Evolutionary conservation across 1,140 invertebrate genomes (phyloP).

Genomic region (Drosophila mauritiana): DNA sequence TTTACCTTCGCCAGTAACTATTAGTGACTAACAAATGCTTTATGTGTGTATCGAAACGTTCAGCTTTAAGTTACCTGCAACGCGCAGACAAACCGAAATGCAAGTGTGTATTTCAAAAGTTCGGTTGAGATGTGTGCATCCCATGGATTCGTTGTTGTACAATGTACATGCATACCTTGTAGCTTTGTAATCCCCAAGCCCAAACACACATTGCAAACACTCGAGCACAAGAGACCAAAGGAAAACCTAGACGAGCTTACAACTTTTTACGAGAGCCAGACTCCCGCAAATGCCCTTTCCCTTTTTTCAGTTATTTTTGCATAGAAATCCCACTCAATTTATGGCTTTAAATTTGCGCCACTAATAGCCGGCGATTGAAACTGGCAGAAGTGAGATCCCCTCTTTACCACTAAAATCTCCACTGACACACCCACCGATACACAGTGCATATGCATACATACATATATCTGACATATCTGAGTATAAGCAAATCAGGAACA

Average conservation of each 20-base stretch:
- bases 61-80: conserved; percentile 35
- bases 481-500: conserved; percentile 31
- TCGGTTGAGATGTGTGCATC: conserved; percentile 27
- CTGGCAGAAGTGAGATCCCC: neutral
- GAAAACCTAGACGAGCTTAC: conserved; percentile 76
- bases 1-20: conserved; percentile 6
- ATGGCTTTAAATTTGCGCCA: conserved; percentile 4
- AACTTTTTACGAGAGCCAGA: conserved; percentile 47
- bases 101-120: conserved; percentile 27
- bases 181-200: conserved; percentile 56
- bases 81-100: conserved; percentile 1
- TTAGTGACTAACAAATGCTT: conserved; percentile 48
- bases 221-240: conserved; percentile 69
- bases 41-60: conserved; percentile 59
- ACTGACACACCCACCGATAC: conserved; percentile 56
- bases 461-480: conserved; percentile 10
- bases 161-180: conserved; percentile 23
- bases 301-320: conserved; percentile 12
- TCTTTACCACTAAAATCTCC: neutral
- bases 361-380: neutral
- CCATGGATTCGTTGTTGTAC: conserved; percentile 41
- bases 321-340: conserved; percentile 15
- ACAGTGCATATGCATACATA: conserved; percentile 9
- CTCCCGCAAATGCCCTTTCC: conserved; percentile 11
- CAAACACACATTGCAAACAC: conserved; percentile 46